phyloP scores from a whole-genome alignment of 1,140 invertebrate species.

The Trichonephila inaurata region DNA sequence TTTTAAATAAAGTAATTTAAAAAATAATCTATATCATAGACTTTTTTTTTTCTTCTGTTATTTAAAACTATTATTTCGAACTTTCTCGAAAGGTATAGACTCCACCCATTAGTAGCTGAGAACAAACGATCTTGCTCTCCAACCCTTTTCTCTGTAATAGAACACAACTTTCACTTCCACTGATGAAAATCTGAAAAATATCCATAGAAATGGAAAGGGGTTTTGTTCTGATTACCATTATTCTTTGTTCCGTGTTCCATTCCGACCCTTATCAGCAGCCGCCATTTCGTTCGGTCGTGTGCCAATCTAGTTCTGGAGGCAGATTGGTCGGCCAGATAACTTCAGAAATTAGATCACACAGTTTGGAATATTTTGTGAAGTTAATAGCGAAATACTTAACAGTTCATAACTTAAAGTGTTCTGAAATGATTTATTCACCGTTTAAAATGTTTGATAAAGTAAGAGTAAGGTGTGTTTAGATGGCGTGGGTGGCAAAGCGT shows the following conservation, averaged over 20 bases:
- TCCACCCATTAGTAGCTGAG: neutral
- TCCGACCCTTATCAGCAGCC: conserved; percentile 42
- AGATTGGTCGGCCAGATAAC: conserved; percentile 6
- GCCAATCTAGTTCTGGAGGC: conserved; percentile 5
- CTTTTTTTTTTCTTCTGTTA: neutral
- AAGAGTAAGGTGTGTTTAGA: neutral
- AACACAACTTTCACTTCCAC: conserved; percentile 37
- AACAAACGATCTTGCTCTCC: neutral
- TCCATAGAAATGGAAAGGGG: conserved; percentile 53
- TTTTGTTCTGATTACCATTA: conserved; percentile 50
- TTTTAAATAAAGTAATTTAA: neutral
- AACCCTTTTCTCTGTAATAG: neutral
- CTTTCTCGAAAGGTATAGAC: neutral
- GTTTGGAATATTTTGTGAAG: neutral
- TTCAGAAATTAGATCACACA: conserved; percentile 31
- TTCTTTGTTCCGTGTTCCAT: conserved; percentile 47
- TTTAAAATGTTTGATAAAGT: conserved; percentile 1
- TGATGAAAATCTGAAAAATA: conserved; percentile 52
- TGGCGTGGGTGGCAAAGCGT: neutral
- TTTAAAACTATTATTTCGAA: neutral
- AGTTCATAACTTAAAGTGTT: neutral
- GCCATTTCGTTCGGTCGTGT: conserved; percentile 56
- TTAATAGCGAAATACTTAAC: conserved; percentile 8
- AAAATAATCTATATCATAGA: neutral
- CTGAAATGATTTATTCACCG: neutral